Evolutionary conservation across 2,797 vertebrate species (phyloP).

Genomic region (Cirrhinus molitorella): DNA sequence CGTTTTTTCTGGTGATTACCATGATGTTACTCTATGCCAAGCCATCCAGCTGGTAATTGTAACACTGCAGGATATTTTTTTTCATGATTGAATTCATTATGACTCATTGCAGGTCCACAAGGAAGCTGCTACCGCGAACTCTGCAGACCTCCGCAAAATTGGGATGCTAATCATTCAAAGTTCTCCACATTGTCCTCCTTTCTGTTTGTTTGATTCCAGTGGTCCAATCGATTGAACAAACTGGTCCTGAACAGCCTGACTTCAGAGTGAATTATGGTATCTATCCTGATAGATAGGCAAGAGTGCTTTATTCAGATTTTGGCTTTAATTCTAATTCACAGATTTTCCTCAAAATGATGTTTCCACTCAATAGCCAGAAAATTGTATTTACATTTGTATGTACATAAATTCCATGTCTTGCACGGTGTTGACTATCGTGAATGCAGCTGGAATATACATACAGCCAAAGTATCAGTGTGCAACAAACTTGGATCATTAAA

Average conservation of each 20-base stretch:
- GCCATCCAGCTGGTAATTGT: constrained; percentile 11
- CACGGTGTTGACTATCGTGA: not conserved
- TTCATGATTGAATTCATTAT: constrained; percentile 10
- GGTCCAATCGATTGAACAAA: not conserved
- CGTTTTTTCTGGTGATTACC: not conserved
- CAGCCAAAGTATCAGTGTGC: not conserved
- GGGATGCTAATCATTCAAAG: not conserved
- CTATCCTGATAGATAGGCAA: not conserved
- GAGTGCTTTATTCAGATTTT: not conserved
- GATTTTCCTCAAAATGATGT: no score
- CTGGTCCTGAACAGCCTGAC: not conserved
- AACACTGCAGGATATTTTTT: constrained; percentile 31
- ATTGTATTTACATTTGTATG: no score
- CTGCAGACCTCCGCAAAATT: not conserved
- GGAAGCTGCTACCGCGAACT: not conserved
- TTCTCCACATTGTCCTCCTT: not conserved
- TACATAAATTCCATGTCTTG: no score
- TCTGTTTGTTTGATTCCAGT: constrained; percentile 2
- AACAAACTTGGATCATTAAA: not conserved
- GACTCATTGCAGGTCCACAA: constrained; percentile 5
- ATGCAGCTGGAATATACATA: not conserved
- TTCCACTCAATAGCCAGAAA: no score
- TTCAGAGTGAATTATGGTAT: not conserved
- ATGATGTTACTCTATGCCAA: not conserved
- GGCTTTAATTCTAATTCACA: no score